These are phyloP conservation scores for Tupiocoris notatus DNA, from an alignment of 2,888 invertebrate species.

Conservation along the genomic window DNA sequence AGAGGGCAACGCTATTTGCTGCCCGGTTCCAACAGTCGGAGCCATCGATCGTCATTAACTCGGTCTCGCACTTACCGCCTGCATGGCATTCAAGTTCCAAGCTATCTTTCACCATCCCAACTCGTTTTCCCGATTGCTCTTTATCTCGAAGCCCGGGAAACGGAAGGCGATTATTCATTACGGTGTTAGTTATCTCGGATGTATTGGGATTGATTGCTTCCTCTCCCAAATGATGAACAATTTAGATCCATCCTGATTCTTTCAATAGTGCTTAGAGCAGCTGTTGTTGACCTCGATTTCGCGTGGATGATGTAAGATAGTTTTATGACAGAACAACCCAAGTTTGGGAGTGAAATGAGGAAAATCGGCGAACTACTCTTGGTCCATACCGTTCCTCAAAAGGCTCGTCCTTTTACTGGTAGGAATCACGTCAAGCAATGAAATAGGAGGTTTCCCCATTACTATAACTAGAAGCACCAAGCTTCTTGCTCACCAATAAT, in stretches of 20 bases:
- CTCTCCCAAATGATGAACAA: background rate
- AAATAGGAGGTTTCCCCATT: too few relatives aligned
- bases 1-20: background rate
- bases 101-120: background rate
- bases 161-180: background rate
- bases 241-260: background rate
- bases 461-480: too few relatives aligned
- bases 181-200: background rate
- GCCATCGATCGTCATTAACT: slow-evolving; percentile 36
- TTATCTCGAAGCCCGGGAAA: background rate
- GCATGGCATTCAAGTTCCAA: background rate
- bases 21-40: background rate
- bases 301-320: too few relatives aligned
- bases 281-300: background rate
- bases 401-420: too few relatives aligned
- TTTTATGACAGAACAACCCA: too few relatives aligned
- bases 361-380: too few relatives aligned
- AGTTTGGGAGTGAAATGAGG: too few relatives aligned
- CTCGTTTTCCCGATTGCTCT: background rate
- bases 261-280: background rate
- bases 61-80: slow-evolving; percentile 19
- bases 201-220: background rate
- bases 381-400: too few relatives aligned
- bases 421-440: too few relatives aligned
- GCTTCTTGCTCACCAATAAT: too few relatives aligned